These are phyloP conservation scores for Pogonocichla stellata DNA, from an alignment of 2,113 vertebrate species.

Conservation along the genomic window DNA sequence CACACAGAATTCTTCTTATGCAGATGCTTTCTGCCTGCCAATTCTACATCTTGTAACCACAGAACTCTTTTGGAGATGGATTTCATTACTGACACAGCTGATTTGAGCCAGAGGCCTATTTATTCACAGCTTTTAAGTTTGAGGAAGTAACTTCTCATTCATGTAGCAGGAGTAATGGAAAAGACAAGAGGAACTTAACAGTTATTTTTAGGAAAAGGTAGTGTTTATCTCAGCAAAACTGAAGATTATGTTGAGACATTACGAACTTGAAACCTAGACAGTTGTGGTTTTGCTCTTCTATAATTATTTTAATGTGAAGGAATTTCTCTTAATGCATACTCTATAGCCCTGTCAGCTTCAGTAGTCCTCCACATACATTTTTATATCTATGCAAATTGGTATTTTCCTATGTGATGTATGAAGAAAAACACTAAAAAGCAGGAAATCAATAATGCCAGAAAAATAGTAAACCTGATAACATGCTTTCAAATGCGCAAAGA, in stretches of 20 bases:
- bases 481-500: background rate
- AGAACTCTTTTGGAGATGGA: background rate
- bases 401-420: background rate
- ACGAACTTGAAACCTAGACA: background rate
- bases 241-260: background rate
- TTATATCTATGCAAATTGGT: background rate
- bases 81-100: background rate
- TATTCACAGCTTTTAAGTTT: slow-evolving; percentile 1
- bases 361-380: background rate
- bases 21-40: background rate
- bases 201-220: slow-evolving; percentile 32
- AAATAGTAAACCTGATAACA: background rate
- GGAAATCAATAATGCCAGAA: background rate
- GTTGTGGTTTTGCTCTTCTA: background rate
- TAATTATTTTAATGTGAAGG: background rate
- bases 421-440: background rate
- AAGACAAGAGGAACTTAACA: slow-evolving; percentile 21
- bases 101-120: background rate
- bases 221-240: slow-evolving; percentile 25
- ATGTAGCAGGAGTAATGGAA: background rate
- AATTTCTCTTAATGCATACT: background rate
- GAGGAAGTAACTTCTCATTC: slow-evolving; percentile 31
- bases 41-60: background rate
- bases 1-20: background rate
- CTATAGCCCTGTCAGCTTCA: background rate